Base-by-base conservation (phyloP, 1,140 invertebrate species). In the Drosophila melanica region DNA sequence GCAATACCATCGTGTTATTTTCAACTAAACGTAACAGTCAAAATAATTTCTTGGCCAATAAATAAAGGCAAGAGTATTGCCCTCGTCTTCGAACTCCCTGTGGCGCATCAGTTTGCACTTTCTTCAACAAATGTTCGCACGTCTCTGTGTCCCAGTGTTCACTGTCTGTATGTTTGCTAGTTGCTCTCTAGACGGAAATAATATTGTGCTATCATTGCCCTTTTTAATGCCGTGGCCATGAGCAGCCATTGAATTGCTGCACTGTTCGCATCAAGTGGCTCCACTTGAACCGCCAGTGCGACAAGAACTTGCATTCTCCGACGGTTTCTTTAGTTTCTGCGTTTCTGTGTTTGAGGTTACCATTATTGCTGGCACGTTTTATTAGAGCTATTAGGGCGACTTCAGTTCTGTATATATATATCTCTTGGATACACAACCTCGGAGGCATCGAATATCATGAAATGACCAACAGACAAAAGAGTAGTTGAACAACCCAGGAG, bases 181-280 rank as follows among this genome's bases (percentile, higher is more conserved):
- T 74, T 75, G 82, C 70, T 72, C 82, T 73, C 82, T 54, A 84
- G 82, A 69, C 84, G 79, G 73, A 77, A 82, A 89, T 87, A 89
- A 87, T 77, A 76, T 68, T 75, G 54, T 68, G 70, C 75, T 70
- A 79, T 86, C 79, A 79, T 79, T 65, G 82, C 68, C 50, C 54
- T 65, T 71, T 71, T 70, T 60, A 75, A 79, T 79, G 72, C 63
- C 30, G 41, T 39, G 53, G 23, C 30, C 44, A 45, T 23, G 45
- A 18, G 33, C 63, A 11, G 42, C 9, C 50, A 50, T 11, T 10
- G 10, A 62, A 27, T 20, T 39, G 54, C 27, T 27, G 37, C 27
- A 39, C 48, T 35, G 48, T n/a, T n/a, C 33, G 18, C 39, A 39
- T 51, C 58, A 63, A 75, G 72, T 45, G 51, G 58, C 33, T 23